phyloP scores from a whole-genome alignment of 2,888 invertebrate genomes.

The Eilema sororculum region DNA sequence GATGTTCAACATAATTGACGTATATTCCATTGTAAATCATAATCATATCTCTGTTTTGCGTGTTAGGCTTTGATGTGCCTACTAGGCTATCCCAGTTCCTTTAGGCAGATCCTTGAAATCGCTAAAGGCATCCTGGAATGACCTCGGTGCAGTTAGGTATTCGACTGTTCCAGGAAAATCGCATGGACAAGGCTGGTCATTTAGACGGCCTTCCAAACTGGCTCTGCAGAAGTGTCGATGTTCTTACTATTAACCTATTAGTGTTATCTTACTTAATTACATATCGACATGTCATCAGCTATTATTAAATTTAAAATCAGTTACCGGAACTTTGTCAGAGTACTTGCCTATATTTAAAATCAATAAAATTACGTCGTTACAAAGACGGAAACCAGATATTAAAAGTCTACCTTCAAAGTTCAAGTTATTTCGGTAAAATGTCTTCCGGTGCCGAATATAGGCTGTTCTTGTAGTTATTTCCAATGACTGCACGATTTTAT shows the following conservation, averaged over 20 bases:
- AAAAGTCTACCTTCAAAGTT: slow-evolving; percentile 26
- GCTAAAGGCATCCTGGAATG: background rate
- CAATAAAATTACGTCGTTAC: background rate
- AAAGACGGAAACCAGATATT: slow-evolving; percentile 25
- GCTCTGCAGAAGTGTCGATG: too few species aligned
- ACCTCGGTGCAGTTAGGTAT: background rate
- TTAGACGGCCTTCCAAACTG: background rate
- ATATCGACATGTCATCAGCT: background rate
- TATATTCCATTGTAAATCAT: too few species aligned
- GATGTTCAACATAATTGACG: background rate
- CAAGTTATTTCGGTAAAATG: slow-evolving; percentile 25
- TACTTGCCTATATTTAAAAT: background rate
- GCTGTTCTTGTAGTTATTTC: slow-evolving; percentile 17
- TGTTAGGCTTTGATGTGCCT: background rate
- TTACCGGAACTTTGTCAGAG: background rate
- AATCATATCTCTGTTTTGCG: background rate
- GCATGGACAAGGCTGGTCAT: too few species aligned
- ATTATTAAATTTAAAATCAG: background rate
- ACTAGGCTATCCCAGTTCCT: too few species aligned
- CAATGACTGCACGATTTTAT: slow-evolving; percentile 14
- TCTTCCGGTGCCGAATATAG: slow-evolving; percentile 31
- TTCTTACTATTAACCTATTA: background rate
- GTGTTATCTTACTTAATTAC: too few species aligned
- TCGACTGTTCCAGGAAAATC: background rate
- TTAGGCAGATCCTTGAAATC: background rate